phyloP scores from a whole-genome alignment of 2,888 invertebrate species.

The Chymomyza fuscimana region DNA sequence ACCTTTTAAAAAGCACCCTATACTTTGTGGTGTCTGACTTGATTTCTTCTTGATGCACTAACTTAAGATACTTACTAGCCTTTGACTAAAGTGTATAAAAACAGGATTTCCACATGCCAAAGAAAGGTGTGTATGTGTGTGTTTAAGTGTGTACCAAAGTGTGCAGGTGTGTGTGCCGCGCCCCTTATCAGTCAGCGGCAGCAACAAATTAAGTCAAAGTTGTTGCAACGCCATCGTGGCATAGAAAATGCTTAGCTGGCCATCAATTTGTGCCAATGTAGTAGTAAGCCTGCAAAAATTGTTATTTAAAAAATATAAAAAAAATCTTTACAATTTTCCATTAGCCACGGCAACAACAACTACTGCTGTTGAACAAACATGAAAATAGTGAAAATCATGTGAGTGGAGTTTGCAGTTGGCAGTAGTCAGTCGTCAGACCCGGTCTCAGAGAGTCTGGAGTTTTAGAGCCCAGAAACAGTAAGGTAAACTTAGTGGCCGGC shows the following conservation, averaged over 20 bases:
- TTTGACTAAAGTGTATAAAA: conserved; percentile 18
- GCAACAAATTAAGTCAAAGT: conserved; percentile 60
- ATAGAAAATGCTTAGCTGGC: conserved; percentile 45
- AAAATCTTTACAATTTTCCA: conserved; percentile 51
- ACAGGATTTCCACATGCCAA: conserved; percentile 56
- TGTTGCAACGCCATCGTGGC: conserved; percentile 40
- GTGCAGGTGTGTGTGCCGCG: conserved; percentile 30
- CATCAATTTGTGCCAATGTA: conserved; percentile 56
- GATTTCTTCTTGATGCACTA: no score
- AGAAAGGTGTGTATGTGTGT: conserved; percentile 30
- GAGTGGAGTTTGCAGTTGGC: conserved; percentile 34
- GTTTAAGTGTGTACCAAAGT: not conserved
- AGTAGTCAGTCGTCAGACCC: conserved; percentile 1
- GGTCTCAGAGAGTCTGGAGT: conserved; percentile 15
- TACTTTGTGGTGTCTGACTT: no score
- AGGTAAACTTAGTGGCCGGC: conserved; percentile 36
- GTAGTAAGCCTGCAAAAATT: conserved; percentile 4
- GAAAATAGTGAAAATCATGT: conserved; percentile 74
- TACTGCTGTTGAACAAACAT: conserved; percentile 55
- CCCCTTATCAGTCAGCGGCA: conserved; percentile 41
- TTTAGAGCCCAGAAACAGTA: conserved; percentile 2
- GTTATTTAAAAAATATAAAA: conserved; percentile 1
- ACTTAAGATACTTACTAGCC: no score
- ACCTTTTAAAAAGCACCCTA: no score
- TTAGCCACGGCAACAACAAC: conserved; percentile 37